Percentiles rank a stretch among this genome's conserved stretches.
Evolutionary conservation across 2,797 vertebrate species (phyloP).

Genomic region (Hippocampus kuda): DNA sequence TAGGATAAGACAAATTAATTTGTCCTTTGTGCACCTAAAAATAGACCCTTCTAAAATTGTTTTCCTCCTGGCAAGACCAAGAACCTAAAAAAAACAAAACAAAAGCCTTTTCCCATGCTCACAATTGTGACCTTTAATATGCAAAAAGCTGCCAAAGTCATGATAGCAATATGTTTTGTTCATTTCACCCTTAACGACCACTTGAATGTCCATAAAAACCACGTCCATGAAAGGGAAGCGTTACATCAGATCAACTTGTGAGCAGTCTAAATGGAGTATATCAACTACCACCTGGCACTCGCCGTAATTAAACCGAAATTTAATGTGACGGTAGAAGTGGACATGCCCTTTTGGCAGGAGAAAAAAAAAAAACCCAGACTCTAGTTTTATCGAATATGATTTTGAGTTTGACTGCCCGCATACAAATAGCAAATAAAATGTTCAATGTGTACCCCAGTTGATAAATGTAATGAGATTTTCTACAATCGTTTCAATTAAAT

Average conservation of each 20-base stretch:
- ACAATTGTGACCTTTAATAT: constrained; percentile 12
- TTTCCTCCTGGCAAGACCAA: constrained; percentile 25
- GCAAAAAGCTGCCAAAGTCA: neutral
- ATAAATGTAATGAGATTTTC: too few relatives aligned
- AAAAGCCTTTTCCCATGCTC: too few relatives aligned
- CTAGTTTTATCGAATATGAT: constrained; percentile 15
- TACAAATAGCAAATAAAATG: constrained; percentile 34
- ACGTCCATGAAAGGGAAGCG: constrained; percentile 8
- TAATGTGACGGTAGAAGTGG: constrained; percentile 21
- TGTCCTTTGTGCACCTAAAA: constrained; percentile 50
- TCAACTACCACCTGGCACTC: constrained; percentile 31
- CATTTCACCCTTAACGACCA: constrained; percentile 1
- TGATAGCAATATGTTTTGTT: constrained; percentile 1
- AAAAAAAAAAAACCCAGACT: constrained; percentile 9
- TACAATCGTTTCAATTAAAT: too few relatives aligned
- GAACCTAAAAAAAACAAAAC: constrained; percentile 12
- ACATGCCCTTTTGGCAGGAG: constrained; percentile 20
- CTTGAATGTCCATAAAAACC: constrained; percentile 15
- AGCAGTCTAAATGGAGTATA: constrained; percentile 32
- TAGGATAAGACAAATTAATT: constrained; percentile 47
- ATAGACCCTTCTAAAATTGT: constrained; percentile 25
- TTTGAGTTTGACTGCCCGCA: constrained; percentile 15
- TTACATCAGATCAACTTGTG: constrained; percentile 18
- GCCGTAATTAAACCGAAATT: constrained; percentile 43
- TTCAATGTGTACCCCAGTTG: constrained; percentile 45